Conservation (phyloP, 2,113 vertebrate genomes). For the Onychostoma macrolepis region DNA sequence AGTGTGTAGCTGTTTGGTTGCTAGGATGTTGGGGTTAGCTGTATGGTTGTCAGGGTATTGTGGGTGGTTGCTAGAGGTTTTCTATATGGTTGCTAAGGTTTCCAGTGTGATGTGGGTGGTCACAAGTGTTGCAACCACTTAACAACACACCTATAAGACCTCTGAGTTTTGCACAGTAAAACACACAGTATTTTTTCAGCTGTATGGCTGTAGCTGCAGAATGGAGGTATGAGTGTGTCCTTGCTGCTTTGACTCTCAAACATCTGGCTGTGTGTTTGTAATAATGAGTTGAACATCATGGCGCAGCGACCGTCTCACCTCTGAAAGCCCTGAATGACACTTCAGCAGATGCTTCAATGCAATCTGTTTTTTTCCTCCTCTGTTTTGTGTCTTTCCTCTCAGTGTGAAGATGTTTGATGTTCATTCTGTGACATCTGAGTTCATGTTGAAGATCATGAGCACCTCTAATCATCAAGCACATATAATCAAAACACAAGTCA, state of each 20-base stretch:
- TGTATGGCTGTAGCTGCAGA: not conserved
- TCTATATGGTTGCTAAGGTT: too few species aligned
- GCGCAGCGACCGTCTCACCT: not conserved
- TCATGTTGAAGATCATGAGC: not conserved
- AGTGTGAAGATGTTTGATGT: not conserved
- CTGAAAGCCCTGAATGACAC: slow-evolving; percentile 30
- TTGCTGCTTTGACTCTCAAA: slow-evolving; percentile 1
- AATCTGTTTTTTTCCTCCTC: slow-evolving; percentile 51
- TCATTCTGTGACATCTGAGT: not conserved
- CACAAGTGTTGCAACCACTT: not conserved
- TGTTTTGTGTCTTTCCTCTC: slow-evolving; percentile 37
- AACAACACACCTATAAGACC: too few species aligned
- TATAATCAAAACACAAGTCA: not conserved
- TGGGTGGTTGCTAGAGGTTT: too few species aligned
- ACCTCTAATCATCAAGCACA: not conserved
- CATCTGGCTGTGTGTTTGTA: slow-evolving; percentile 5
- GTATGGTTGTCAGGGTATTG: too few species aligned
- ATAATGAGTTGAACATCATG: slow-evolving; percentile 30
- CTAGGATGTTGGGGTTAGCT: too few species aligned
- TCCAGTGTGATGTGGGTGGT: not conserved
- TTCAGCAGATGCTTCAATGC: slow-evolving; percentile 55
- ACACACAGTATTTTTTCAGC: not conserved
- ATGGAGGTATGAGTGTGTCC: not conserved
- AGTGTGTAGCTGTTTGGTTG: too few species aligned
- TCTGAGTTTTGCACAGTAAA: too few species aligned